Evolutionary conservation across 2,113 vertebrate species (phyloP).

Genomic region (Zosterops lateralis): DNA sequence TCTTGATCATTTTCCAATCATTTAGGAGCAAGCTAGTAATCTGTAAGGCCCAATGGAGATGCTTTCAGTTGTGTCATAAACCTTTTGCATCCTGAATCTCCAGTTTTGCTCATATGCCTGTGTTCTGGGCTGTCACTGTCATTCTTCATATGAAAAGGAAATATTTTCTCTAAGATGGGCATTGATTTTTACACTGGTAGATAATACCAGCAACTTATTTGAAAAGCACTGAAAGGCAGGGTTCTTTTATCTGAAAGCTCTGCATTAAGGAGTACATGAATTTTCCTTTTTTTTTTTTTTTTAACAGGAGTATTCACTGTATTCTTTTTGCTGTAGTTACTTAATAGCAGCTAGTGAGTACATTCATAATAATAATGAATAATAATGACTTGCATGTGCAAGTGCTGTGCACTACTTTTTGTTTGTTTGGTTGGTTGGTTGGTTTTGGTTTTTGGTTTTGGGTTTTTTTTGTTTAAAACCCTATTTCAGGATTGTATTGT

Average conservation of each 20-base stretch:
- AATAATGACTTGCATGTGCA: not conserved
- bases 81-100: not conserved
- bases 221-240: not conserved
- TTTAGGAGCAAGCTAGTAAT: not conserved
- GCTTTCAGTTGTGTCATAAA: not conserved
- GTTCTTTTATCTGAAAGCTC: not conserved
- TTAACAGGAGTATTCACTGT: not conserved
- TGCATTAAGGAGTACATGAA: not conserved
- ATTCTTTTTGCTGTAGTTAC: not conserved
- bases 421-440: too few relatives aligned
- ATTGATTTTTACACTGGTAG: not conserved
- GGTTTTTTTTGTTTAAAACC: not conserved
- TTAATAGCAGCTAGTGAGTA: not conserved
- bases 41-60: not conserved
- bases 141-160: not conserved
- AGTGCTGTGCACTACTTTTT: not conserved
- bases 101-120: not conserved
- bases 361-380: not conserved
- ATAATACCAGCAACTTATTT: not conserved
- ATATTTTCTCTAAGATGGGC: not conserved
- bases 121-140: not conserved
- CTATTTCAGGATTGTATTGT: not conserved
- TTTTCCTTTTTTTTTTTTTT: not conserved
- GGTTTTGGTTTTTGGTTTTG: not conserved
- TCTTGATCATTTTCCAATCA: not conserved